Evolutionary conservation across 2,797 vertebrate genomes (phyloP).

Genomic region (Oceanodroma leucorhoa): DNA sequence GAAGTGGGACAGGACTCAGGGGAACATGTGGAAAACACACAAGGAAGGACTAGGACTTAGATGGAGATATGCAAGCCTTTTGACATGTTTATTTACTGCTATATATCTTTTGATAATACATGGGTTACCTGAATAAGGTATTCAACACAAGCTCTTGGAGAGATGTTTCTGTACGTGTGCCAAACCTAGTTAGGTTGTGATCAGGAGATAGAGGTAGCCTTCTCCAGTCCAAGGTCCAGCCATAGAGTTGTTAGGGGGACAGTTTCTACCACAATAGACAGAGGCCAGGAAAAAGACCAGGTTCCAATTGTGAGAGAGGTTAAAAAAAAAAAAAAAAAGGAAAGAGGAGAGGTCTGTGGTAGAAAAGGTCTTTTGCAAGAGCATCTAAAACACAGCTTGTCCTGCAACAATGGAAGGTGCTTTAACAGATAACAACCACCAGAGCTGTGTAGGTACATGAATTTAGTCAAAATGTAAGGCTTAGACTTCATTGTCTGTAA

Average conservation of each 20-base stretch:
- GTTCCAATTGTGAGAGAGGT: neutral
- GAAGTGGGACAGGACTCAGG: neutral
- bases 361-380: neutral
- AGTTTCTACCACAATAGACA: neutral
- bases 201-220: neutral
- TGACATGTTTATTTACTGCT: neutral
- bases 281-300: neutral
- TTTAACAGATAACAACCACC: constrained; percentile 58
- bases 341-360: neutral
- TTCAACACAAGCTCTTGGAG: neutral
- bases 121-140: neutral
- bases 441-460: neutral
- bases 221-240: neutral
- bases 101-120: neutral
- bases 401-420: neutral
- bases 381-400: neutral
- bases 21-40: neutral
- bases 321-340: neutral
- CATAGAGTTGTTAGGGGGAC: neutral
- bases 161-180: neutral
- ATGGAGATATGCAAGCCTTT: neutral
- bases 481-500: neutral
- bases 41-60: neutral
- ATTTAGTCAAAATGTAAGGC: neutral
- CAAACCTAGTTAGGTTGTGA: neutral